phyloP scores from a whole-genome alignment of 2,113 vertebrate genomes.

The Crypturellus undulatus region DNA sequence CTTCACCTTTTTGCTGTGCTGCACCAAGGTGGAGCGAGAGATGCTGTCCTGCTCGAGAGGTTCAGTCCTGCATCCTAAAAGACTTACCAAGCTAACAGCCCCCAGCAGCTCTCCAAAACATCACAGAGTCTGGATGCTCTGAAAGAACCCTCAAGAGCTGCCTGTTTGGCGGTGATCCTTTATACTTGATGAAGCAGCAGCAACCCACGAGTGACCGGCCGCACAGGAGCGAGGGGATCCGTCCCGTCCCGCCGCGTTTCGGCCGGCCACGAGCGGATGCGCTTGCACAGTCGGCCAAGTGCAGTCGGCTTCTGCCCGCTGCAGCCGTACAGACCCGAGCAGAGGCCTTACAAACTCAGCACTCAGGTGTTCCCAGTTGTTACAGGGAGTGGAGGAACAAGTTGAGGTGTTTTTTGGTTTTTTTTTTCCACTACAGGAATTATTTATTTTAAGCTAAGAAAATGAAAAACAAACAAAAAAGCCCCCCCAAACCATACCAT shows the following conservation, averaged over 20 bases:
- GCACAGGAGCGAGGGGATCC: neutral
- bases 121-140: neutral
- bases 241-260: neutral
- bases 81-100: neutral
- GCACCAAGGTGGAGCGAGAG: rapidly evolving
- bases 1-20: neutral
- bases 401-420: neutral
- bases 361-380: constrained; percentile 8
- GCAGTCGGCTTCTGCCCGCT: too few relatives aligned
- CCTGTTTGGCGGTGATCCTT: rapidly evolving
- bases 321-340: neutral
- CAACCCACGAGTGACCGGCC: rapidly evolving
- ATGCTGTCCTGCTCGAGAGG: neutral
- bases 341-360: constrained; percentile 5
- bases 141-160: rapidly evolving
- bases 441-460: constrained; percentile 51
- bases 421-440: constrained; percentile 45
- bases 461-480: rapidly evolving
- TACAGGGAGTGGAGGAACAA: neutral
- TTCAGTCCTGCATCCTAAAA: rapidly evolving
- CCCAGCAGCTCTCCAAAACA: neutral
- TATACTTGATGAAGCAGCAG: neutral
- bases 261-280: neutral
- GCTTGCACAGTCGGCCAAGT: neutral
- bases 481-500: neutral